These are phyloP conservation scores for Odobenus rosmarus DNA, from an alignment of 2,113 vertebrate species.

Conservation along the genomic window DNA sequence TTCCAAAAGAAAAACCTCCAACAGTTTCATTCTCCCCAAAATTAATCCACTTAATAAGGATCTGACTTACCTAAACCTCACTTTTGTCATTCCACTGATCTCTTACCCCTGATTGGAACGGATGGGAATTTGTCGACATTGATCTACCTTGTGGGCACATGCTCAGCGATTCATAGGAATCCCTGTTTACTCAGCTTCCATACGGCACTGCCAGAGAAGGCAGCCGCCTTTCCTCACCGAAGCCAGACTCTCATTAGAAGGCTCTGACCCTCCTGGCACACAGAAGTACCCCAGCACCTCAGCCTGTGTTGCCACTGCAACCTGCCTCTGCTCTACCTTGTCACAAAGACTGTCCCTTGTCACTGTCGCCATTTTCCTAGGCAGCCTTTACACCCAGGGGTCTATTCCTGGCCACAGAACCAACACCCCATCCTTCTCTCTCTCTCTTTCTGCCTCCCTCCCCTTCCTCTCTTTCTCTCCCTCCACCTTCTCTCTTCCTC, in stretches of 20 bases:
- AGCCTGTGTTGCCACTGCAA: neutral
- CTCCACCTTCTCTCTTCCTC: neutral
- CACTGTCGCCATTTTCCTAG: neutral
- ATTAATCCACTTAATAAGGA: slow-evolving; percentile 49
- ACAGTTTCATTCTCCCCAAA: slow-evolving; percentile 57
- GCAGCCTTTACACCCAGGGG: neutral
- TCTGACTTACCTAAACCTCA: slow-evolving; percentile 55
- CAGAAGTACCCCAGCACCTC: neutral
- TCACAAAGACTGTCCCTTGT: neutral
- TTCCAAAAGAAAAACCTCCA: slow-evolving; percentile 43
- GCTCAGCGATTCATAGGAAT: slow-evolving; percentile 54
- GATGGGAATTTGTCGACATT: slow-evolving; percentile 76
- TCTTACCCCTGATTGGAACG: slow-evolving; percentile 73
- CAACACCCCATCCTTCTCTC: neutral
- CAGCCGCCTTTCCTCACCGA: slow-evolving; percentile 37
- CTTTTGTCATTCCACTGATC: slow-evolving; percentile 68
- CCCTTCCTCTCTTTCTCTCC: neutral
- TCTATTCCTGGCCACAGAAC: neutral
- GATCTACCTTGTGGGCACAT: slow-evolving; percentile 59
- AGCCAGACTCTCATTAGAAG: neutral
- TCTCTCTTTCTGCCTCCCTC: neutral
- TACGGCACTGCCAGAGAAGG: slow-evolving; percentile 15
- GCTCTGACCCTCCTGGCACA: neutral
- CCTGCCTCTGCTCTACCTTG: neutral
- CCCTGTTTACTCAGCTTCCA: slow-evolving; percentile 48